Evolutionary conservation across 2,113 vertebrate species (phyloP), one percentile per base, ranked within the genome.

Genomic region (Pagrus major): DNA sequence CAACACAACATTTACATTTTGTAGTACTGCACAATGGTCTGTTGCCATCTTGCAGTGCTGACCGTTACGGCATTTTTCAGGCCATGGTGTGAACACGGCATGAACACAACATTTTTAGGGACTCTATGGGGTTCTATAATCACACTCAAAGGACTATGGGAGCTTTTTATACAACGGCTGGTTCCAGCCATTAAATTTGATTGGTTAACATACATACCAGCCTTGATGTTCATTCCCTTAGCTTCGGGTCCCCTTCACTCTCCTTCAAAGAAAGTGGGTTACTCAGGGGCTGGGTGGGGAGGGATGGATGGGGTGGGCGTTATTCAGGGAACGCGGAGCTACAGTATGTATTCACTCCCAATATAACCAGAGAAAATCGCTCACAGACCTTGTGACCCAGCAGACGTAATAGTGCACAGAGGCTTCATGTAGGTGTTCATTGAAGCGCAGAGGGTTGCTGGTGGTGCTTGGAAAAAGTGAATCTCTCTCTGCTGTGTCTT

Each of bases 251-350:
- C 60, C 66, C 58, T 71, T 80, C 55, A 56, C 33, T 76, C 60
- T 71, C 59, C 60, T 67, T 76, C 54, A 82, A 39, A 76, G 66
- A 76, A 86, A 76, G 27, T 68, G 71, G 71, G 67, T 65, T 83
- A 76, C 10, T 44, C 52, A 35, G 37, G 52, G 51, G 71, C 27
- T 59, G 42, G 51, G 18, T 64, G 65, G 58, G 58, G 12, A 44
- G 58, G 73, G 49, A 56, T 14, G 73, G 49, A 56, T 14, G 56
- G 59, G 18, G 27, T 52, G 27, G 51, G 23, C 5, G 3, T 25
- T 35, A 41, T 73, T 76, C 52, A 58, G 54, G 21, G 65, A 64
- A 42, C 59, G 52, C n/a, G 25, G n/a, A 59, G 41, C 49, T 42
- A 15, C 16, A 68, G 42, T 46, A 35, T 27, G 55, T 18, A 42